Evolutionary conservation across 2,888 invertebrate genomes (phyloP).

Genomic region (Scaptomyza tumidula): DNA sequence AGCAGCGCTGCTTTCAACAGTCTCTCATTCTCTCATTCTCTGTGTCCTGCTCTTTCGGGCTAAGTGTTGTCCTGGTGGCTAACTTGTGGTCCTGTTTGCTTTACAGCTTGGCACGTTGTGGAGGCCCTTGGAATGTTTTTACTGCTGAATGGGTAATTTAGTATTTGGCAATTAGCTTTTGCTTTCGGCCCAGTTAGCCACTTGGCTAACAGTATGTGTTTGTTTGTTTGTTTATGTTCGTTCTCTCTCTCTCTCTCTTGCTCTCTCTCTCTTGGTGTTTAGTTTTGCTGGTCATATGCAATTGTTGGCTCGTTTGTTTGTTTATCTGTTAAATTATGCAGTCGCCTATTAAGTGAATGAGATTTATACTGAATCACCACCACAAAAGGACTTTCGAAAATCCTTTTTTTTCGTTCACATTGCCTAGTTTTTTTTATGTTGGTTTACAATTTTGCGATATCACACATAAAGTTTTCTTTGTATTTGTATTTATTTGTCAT

Average conservation of each 20-base stretch:
- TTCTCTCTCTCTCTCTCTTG: background rate
- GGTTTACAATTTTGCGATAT: background rate
- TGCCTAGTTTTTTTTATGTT: slow-evolving; percentile 19
- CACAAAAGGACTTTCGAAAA: slow-evolving; percentile 17
- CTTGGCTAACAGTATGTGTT: slow-evolving; percentile 26
- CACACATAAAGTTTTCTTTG: background rate
- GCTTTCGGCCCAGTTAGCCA: slow-evolving; percentile 66
- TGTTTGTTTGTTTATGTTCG: slow-evolving; percentile 5
- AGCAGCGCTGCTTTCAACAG: slow-evolving; percentile 57
- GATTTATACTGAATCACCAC: slow-evolving; percentile 68
- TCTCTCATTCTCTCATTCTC: background rate
- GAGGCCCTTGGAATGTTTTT: slow-evolving; percentile 69
- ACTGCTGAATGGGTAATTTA: slow-evolving; percentile 81
- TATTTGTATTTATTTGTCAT: slow-evolving; percentile 70
- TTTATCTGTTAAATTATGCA: slow-evolving; percentile 80
- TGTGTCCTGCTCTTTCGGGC: background rate
- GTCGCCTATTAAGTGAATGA: slow-evolving; percentile 78
- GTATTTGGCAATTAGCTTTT: slow-evolving; percentile 81
- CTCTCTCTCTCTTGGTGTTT: slow-evolving; percentile 1
- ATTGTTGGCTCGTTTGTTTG: slow-evolving; percentile 68
- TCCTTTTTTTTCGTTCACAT: slow-evolving; percentile 37
- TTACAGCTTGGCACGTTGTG: slow-evolving; percentile 62
- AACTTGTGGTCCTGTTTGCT: slow-evolving; percentile 46
- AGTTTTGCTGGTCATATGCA: slow-evolving; percentile 39
- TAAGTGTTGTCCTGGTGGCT: slow-evolving; percentile 45